Base-by-base conservation (phyloP, 92 coral and sea anemone species). In the Meandrina meandrites region DNA sequence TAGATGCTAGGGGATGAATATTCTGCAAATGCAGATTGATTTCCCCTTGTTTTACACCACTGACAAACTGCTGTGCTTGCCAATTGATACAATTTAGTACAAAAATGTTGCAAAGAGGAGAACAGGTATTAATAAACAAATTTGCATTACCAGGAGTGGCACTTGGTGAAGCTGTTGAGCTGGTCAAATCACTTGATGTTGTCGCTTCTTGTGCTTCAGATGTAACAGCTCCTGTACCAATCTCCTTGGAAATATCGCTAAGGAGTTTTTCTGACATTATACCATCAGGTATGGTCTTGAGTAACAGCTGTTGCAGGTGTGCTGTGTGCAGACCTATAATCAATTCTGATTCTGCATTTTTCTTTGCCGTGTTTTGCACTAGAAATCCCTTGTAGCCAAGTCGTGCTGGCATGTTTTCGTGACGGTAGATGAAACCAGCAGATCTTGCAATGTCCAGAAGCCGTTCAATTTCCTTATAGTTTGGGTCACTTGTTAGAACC, bases 301-400 rank as follows among this genome's bases (percentile, higher is more conserved):
- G 87, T 57, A 84, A 18, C 31, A 28, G 4, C 35, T 32, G 37
- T 34, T 84, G 87, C 19, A 84, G 36, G 5, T 74, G 35, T 8
- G 48, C 58, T 2, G 87, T 84, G 21, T 74, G 34, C 17, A n/a
- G 69, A 13, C 87, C 87, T 5, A 48, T 17, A 71, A 83, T 53
- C 31, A 83, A 36, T 24, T 67, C 86, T 21, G 48, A 31, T 3
- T 79, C 10, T 32, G 72, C 9, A 19, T 64, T n/a, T 50, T 21
- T 16, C 48, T 15, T 62, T 28, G 62, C 88, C n/a, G 36, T 51
- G 42, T 67, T 19, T n/a, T 11, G 72, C 30, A 88, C 57, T 22
- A 88, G 17, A 14, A 88, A 88, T 70, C 90, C 90, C 40, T 81
- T 81, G 51, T 7, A 88, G 73, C 90, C 90, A 88, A 88, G 90